Evolutionary conservation across 2,888 invertebrate genomes (phyloP).

Genomic region (Lasioglossum lativentre): DNA sequence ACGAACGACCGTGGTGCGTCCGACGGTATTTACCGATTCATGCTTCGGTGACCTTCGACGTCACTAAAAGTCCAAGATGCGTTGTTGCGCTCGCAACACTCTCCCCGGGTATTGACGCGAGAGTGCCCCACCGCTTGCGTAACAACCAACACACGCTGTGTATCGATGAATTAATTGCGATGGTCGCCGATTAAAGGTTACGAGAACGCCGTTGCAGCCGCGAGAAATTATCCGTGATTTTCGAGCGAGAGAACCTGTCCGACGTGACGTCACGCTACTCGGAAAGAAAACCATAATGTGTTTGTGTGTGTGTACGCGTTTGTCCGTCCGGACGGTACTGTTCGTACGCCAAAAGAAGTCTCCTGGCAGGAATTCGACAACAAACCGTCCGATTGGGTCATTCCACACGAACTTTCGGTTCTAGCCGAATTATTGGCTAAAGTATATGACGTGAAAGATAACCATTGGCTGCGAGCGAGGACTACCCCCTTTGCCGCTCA

Average conservation of each 20-base stretch:
- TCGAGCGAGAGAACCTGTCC: neutral
- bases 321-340: too few species aligned
- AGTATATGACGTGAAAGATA: too few species aligned
- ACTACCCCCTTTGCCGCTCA: too few species aligned
- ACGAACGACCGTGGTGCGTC: constrained; percentile 33
- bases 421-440: too few species aligned
- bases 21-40: constrained; percentile 64
- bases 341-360: too few species aligned
- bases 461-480: too few species aligned
- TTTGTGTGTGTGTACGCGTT: too few species aligned
- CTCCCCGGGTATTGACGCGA: constrained; percentile 26
- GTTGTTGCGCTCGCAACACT: constrained; percentile 8
- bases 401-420: too few species aligned
- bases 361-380: too few species aligned
- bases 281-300: neutral
- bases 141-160: constrained; percentile 8
- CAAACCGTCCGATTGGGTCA: too few species aligned
- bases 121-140: constrained; percentile 22
- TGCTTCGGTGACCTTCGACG: constrained; percentile 58
- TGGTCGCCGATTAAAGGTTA: constrained; percentile 42
- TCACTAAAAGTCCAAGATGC: constrained; percentile 44
- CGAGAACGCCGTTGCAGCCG: neutral
- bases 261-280: neutral
- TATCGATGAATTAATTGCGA: constrained; percentile 53
- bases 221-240: neutral